These are phyloP conservation scores for Spilogale gracilis DNA, from an alignment of 2,113 vertebrate genomes.

Conservation along the genomic window DNA sequence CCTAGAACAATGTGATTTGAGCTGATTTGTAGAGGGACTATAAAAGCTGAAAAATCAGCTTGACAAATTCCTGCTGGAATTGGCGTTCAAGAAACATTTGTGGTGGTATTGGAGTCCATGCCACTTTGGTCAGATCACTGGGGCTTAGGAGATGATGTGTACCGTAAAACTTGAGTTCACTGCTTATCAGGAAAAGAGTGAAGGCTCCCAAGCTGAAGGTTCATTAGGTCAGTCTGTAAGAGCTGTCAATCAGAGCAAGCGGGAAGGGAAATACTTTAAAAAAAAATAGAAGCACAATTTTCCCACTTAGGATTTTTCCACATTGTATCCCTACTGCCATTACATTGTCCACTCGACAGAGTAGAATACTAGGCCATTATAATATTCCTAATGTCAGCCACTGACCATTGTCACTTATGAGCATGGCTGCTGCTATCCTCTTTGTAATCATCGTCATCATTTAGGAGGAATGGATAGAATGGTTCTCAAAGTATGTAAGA, in stretches of 20 bases:
- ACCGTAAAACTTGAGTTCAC: constrained; percentile 73
- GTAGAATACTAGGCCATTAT: neutral
- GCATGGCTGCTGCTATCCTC: neutral
- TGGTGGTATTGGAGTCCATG: constrained; percentile 66
- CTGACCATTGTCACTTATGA: constrained; percentile 16
- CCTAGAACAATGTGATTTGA: constrained; percentile 39
- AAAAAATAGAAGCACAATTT: constrained; percentile 52
- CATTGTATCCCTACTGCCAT: constrained; percentile 49
- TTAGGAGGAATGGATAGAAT: neutral
- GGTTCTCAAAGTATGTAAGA: neutral
- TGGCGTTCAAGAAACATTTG: constrained; percentile 72
- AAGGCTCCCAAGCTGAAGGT: constrained; percentile 74
- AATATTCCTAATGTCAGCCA: constrained; percentile 27
- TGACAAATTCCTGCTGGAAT: constrained; percentile 68
- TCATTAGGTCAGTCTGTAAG: constrained; percentile 77
- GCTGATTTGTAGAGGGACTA: constrained; percentile 55
- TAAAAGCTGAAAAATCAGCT: constrained; percentile 60
- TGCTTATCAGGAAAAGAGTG: constrained; percentile 47
- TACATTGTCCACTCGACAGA: neutral
- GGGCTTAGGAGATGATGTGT: constrained; percentile 61
- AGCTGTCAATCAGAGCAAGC: constrained; percentile 79
- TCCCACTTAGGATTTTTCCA: neutral
- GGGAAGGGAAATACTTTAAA: constrained; percentile 51
- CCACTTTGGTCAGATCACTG: constrained; percentile 55
- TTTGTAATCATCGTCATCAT: neutral